phyloP scores from a whole-genome alignment of 2,113 vertebrate species.

The Pollimyrus isidori region DNA sequence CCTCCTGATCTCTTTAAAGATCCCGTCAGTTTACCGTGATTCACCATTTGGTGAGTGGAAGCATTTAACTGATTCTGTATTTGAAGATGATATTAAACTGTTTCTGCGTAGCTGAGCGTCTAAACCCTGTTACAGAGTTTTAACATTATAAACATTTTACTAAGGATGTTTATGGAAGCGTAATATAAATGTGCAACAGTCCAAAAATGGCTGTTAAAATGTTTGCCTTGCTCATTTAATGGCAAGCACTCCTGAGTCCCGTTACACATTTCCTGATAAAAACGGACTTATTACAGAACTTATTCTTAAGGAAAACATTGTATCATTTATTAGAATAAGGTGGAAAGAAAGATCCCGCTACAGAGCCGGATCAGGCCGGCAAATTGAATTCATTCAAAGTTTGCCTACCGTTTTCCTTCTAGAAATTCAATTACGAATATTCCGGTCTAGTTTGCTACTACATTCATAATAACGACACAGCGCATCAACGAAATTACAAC shows the following conservation, averaged over 20 bases:
- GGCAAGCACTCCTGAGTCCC: background rate
- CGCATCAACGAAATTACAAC: background rate
- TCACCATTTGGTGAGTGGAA: background rate
- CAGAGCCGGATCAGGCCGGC: background rate
- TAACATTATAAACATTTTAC: background rate
- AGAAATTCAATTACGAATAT: constrained; percentile 10
- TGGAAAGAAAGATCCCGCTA: too few relatives aligned
- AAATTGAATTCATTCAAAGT: background rate
- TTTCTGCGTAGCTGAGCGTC: background rate
- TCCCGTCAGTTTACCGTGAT: background rate
- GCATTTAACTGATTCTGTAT: background rate
- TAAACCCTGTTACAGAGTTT: background rate
- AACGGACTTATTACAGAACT: background rate
- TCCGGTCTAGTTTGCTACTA: background rate
- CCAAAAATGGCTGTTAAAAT: background rate
- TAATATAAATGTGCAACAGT: background rate
- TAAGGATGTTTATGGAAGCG: background rate
- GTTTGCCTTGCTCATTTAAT: background rate
- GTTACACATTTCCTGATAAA: background rate
- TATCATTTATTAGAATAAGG: background rate
- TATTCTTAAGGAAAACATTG: background rate
- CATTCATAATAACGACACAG: background rate
- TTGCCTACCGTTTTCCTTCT: background rate
- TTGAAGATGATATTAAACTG: background rate
- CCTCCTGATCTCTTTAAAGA: background rate